These are phyloP conservation scores for Rostratula benghalensis DNA, from an alignment of 2,113 vertebrate species.

Conservation along the genomic window DNA sequence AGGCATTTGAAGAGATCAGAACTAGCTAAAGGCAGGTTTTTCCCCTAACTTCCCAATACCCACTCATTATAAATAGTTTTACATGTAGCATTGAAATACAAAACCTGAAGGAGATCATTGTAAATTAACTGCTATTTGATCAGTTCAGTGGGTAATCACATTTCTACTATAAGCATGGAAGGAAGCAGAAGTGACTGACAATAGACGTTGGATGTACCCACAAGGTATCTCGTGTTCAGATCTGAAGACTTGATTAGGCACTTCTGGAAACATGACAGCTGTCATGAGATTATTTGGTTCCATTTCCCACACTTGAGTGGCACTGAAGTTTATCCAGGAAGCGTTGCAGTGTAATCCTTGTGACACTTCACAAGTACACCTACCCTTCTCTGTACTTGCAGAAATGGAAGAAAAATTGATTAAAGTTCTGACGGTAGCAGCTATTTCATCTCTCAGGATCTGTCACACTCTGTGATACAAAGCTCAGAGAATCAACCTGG, in stretches of 20 bases:
- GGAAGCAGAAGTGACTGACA: not conserved
- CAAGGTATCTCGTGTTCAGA: not conserved
- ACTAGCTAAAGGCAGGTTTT: not conserved
- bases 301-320: not conserved
- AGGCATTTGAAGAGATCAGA: not conserved
- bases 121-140: not conserved
- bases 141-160: not conserved
- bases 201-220: not conserved
- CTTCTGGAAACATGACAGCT: not conserved
- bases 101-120: not conserved
- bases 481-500: not conserved
- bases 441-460: slow-evolving; percentile 17
- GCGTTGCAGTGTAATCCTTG: not conserved
- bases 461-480: not conserved
- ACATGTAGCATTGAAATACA: not conserved
- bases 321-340: not conserved
- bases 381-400: not conserved
- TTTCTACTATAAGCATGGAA: not conserved
- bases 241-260: not conserved
- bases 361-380: not conserved
- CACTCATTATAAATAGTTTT: not conserved
- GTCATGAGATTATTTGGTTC: not conserved
- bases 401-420: slow-evolving; percentile 35
- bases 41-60: not conserved
- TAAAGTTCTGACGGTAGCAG: slow-evolving; percentile 13